Evolutionary conservation across 2,797 vertebrate genomes (phyloP).

Genomic region (Xenops minutus): DNA sequence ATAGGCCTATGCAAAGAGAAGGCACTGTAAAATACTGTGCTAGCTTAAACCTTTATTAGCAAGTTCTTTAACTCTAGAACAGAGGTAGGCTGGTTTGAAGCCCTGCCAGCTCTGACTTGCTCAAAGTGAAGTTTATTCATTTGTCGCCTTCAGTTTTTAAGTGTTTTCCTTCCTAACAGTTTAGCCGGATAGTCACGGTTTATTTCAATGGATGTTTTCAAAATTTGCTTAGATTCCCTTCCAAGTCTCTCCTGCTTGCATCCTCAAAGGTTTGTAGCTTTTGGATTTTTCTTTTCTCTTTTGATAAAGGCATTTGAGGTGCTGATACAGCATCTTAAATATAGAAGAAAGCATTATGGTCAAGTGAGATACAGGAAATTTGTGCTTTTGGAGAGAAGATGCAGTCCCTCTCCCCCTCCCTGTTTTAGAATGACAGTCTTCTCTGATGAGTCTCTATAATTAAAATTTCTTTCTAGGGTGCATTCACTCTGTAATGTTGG

Average conservation of each 20-base stretch:
- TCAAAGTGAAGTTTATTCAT: constrained; percentile 42
- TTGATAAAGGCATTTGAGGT: constrained; percentile 20
- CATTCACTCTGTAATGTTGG: background rate
- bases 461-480: background rate
- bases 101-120: constrained; percentile 36
- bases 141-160: constrained; percentile 45
- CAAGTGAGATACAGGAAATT: constrained; percentile 5
- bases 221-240: constrained; percentile 58
- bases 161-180: constrained; percentile 25
- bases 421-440: background rate
- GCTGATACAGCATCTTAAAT: constrained; percentile 35
- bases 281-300: constrained; percentile 25
- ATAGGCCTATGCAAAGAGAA: background rate
- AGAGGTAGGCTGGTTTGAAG: constrained; percentile 48
- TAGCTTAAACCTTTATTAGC: constrained; percentile 39
- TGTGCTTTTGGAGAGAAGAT: background rate
- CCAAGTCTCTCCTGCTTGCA: constrained; percentile 38
- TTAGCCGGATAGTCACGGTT: constrained; percentile 23
- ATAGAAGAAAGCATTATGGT: constrained; percentile 16
- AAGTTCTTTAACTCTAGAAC: constrained; percentile 27
- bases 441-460: constrained; percentile 6
- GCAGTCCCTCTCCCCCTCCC: background rate
- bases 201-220: constrained; percentile 40
- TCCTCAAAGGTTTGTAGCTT: constrained; percentile 16
- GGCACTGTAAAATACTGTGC: background rate